Conservation (phyloP, 2,113 vertebrate genomes). For the Limnothrissa miodon region DNA sequence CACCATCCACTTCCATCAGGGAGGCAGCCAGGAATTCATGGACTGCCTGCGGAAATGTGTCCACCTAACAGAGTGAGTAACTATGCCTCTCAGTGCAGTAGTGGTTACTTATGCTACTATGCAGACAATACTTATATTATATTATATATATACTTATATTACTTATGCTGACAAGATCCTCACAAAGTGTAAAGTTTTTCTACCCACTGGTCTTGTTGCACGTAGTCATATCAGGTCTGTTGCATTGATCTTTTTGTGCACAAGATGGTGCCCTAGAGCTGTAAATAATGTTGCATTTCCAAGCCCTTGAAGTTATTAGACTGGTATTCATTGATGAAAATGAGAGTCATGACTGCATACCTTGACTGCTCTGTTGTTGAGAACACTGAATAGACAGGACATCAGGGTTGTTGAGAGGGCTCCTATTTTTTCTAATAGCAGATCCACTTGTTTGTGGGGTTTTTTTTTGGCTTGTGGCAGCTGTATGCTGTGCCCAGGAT, state of each 20-base stretch:
- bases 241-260: background rate
- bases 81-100: background rate
- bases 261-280: background rate
- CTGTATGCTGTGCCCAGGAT: too few species aligned
- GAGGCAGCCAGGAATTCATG: constrained; percentile 84
- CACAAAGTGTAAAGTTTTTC: background rate
- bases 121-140: too few species aligned
- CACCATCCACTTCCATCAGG: constrained; percentile 91
- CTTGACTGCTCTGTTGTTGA: background rate
- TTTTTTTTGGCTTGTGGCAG: too few species aligned
- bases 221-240: background rate
- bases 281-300: background rate
- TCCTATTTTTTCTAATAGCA: too few species aligned
- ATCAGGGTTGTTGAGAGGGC: too few species aligned
- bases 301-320: too few species aligned
- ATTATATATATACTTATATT: too few species aligned
- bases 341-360: too few species aligned
- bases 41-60: constrained; percentile 84
- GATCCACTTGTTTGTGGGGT: too few species aligned
- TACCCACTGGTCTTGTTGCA: background rate
- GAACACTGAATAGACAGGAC: background rate
- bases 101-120: background rate
- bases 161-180: background rate
- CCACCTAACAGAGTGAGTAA: constrained; percentile 87
- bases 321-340: too few species aligned